These are phyloP conservation scores for Sitta europaea DNA, from an alignment of 2,113 vertebrate species.

Conservation along the genomic window DNA sequence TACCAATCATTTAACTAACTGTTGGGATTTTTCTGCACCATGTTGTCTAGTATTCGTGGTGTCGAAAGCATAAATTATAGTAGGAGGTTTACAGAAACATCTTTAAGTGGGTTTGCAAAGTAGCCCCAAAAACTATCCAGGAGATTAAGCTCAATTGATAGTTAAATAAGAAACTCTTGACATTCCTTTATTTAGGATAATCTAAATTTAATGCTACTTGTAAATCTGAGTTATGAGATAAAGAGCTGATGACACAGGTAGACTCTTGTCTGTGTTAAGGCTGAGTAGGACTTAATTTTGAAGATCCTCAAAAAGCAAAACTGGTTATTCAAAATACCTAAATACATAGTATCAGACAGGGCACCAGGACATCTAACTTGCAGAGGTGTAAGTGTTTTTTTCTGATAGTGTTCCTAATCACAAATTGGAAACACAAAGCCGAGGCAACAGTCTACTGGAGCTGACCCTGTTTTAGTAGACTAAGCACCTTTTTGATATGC, in stretches of 20 bases:
- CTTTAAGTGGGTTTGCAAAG: neutral
- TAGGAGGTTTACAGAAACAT: neutral
- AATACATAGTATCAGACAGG: neutral
- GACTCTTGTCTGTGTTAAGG: neutral
- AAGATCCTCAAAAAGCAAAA: neutral
- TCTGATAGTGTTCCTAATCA: neutral
- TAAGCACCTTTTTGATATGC: neutral
- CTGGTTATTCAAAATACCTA: neutral
- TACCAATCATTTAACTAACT: neutral
- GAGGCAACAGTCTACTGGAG: neutral
- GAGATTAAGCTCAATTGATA: neutral
- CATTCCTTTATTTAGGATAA: neutral
- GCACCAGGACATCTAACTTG: neutral
- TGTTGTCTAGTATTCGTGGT: neutral
- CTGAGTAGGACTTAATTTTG: neutral
- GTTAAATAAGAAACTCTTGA: neutral
- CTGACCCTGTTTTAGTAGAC: neutral
- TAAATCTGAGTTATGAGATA: neutral
- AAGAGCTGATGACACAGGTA: neutral
- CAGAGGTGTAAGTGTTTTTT: neutral
- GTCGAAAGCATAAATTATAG: neutral
- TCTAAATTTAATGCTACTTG: neutral
- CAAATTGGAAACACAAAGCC: neutral
- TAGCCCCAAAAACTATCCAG: neutral
- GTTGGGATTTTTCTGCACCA: fast-evolving